phyloP scores from a whole-genome alignment of 1,140 invertebrate species.

The Dufourea novaeangliae region DNA sequence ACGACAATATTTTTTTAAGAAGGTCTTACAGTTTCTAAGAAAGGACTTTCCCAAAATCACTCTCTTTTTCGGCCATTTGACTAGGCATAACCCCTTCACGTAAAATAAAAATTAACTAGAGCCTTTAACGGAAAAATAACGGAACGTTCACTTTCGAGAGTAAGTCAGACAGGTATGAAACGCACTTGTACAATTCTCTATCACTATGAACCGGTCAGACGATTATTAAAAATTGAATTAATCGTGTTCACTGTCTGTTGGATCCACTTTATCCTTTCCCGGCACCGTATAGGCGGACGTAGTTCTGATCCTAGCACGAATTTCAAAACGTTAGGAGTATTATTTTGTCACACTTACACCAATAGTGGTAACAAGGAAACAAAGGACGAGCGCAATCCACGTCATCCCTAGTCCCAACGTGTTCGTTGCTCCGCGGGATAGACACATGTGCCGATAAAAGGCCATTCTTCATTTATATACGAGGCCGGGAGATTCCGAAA shows the following conservation, averaged over 20 bases:
- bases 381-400: slow-evolving; percentile 46
- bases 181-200: too few species aligned
- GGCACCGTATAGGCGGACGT: neutral
- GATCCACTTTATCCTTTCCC: neutral
- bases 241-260: neutral
- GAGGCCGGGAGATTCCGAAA: neutral
- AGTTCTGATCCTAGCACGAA: neutral
- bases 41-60: too few species aligned
- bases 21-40: too few species aligned
- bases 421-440: neutral
- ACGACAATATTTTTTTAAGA: too few species aligned
- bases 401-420: slow-evolving; percentile 44
- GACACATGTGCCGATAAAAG: neutral
- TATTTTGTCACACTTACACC: slow-evolving; percentile 61
- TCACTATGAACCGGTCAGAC: too few species aligned
- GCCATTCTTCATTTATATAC: slow-evolving; percentile 38
- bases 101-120: too few species aligned
- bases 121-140: too few species aligned
- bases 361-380: slow-evolving; percentile 12
- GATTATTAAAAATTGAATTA: too few species aligned
- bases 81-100: too few species aligned
- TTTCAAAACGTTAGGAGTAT: neutral
- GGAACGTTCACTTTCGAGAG: too few species aligned
- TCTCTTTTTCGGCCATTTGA: too few species aligned
- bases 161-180: too few species aligned